phyloP scores from a whole-genome alignment of 2,113 vertebrate species.

The Ivindomyrus marchei region DNA sequence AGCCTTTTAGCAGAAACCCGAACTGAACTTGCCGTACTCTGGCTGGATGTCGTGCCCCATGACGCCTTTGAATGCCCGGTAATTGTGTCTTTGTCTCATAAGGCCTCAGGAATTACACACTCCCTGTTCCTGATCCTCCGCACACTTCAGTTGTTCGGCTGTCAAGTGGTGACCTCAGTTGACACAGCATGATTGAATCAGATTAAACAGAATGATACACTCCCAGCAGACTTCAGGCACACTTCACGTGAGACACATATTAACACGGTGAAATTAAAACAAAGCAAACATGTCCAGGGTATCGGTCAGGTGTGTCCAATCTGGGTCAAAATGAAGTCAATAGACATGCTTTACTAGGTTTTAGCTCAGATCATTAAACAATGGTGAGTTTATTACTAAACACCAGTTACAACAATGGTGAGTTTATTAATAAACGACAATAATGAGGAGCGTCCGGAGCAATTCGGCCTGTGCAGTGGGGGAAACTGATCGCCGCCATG shows the following conservation, averaged over 20 bases:
- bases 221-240: not conserved
- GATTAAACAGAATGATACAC: not conserved
- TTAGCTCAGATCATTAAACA: not conserved
- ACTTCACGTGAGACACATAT: conserved; percentile 12
- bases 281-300: not conserved
- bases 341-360: not conserved
- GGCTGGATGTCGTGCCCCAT: not conserved
- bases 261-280: not conserved
- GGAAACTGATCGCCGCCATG: conserved; percentile 3
- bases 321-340: not conserved
- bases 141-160: not conserved
- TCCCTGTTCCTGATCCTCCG: not conserved
- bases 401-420: not conserved
- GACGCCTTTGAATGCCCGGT: not conserved
- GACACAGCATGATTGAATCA: not conserved
- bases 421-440: not conserved
- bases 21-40: not conserved
- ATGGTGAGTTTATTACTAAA: not conserved
- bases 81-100: not conserved
- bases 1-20: conserved; percentile 12
- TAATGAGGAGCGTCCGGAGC: not conserved
- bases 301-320: not conserved
- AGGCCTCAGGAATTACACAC: conserved; percentile 5
- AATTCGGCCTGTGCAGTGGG: not conserved
- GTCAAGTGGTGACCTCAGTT: not conserved